Conservation (phyloP, 2,888 invertebrate species). For the Fragum sueziense region DNA sequence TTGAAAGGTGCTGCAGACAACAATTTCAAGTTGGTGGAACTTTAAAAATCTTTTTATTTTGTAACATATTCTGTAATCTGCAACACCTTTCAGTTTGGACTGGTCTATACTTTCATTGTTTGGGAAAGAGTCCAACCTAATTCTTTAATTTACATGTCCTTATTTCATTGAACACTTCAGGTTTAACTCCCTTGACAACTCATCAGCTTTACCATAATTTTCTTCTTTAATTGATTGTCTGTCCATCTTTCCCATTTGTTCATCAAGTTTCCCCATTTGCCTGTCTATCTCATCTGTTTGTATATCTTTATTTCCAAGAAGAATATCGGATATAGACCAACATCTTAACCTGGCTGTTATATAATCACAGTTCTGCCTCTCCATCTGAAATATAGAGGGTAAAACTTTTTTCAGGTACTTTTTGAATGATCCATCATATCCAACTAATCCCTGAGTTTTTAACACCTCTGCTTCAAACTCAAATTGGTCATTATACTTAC, state of each 20-base stretch:
- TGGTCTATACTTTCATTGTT: background rate
- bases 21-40: no score
- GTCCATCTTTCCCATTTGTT: background rate
- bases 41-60: no score
- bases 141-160: background rate
- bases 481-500: no score
- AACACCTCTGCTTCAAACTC: no score
- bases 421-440: no score
- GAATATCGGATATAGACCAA: constrained; percentile 28
- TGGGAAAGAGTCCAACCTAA: background rate
- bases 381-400: constrained; percentile 29
- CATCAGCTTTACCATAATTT: background rate
- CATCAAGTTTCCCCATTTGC: background rate
- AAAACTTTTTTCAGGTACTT: no score
- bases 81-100: constrained; percentile 7
- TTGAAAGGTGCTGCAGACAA: no score
- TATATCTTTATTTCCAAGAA: constrained; percentile 26
- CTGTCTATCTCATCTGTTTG: background rate
- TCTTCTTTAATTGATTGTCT: background rate
- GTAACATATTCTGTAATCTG: no score
- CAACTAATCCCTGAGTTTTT: no score
- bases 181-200: background rate
- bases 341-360: constrained; percentile 18
- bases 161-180: background rate
- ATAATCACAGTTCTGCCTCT: constrained; percentile 35